A percentile compares a stretch with the other conserved stretches of the same genome.
Evolutionary conservation across 2,797 vertebrate genomes (phyloP).

Genomic region (Amphiprion clarkii): DNA sequence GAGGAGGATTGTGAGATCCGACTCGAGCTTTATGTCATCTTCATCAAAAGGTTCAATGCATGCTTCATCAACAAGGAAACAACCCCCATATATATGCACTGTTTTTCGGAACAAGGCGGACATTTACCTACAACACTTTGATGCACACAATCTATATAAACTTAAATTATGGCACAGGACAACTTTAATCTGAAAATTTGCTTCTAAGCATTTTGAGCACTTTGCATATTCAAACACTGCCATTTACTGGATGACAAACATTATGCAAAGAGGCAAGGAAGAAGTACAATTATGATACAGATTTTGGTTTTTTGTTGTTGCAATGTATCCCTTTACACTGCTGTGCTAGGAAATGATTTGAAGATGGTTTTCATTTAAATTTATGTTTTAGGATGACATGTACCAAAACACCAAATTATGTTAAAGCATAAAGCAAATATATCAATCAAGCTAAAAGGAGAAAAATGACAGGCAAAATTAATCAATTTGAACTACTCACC

Average conservation of each 20-base stretch:
- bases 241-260: conserved; percentile 57
- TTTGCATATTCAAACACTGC: conserved; percentile 58
- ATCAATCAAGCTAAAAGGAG: conserved; percentile 49
- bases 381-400: conserved; percentile 61
- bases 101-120: conserved; percentile 16
- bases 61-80: conserved; percentile 43
- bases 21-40: conserved; percentile 60
- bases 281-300: conserved; percentile 43
- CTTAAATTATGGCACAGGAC: conserved; percentile 16
- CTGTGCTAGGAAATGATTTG: conserved; percentile 54
- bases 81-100: conserved; percentile 25
- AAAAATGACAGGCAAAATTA: conserved; percentile 60
- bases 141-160: conserved; percentile 33
- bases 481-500: conserved; percentile 63
- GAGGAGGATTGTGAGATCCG: conserved; percentile 61
- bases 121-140: conserved; percentile 30
- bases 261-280: conserved; percentile 57
- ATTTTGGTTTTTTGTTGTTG: conserved; percentile 1
- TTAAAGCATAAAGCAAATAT: conserved; percentile 58
- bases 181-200: conserved; percentile 17
- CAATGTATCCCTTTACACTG: conserved; percentile 21
- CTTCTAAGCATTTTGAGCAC: conserved; percentile 38
- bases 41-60: conserved; percentile 57
- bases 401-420: conserved; percentile 61
- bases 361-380: conserved; percentile 72